These are phyloP conservation scores for Chrysogorgia sp. DNA, from an alignment of 92 coral and sea anemone genomes.

Conservation along the genomic window DNA sequence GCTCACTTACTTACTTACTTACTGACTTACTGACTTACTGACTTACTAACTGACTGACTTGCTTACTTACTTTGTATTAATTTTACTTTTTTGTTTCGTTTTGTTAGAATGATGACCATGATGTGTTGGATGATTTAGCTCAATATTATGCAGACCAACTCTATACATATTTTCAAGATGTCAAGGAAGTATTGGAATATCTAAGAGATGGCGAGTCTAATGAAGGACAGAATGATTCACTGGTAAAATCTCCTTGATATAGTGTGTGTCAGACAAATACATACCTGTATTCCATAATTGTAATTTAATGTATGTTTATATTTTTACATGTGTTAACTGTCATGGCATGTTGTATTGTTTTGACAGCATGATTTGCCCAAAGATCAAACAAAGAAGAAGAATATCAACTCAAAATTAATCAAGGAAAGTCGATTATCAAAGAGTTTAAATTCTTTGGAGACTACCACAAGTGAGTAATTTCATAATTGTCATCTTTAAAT, in stretches of 20 bases:
- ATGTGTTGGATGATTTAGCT: slow-evolving; percentile 73
- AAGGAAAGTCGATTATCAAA: slow-evolving; percentile 26
- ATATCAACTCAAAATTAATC: not conserved
- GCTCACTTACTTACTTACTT: too few relatives aligned
- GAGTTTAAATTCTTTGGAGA: slow-evolving; percentile 33
- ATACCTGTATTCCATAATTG: not conserved
- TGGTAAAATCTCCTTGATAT: not conserved
- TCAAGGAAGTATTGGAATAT: slow-evolving; percentile 75
- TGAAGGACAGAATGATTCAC: not conserved
- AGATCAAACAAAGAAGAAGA: not conserved
- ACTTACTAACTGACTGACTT: too few relatives aligned
- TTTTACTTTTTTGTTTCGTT: not conserved
- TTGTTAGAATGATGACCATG: slow-evolving; percentile 79
- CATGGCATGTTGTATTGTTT: not conserved
- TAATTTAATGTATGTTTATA: too few relatives aligned
- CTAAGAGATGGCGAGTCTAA: slow-evolving; percentile 73
- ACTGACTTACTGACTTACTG: too few relatives aligned
- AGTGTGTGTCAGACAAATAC: not conserved
- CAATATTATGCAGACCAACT: slow-evolving; percentile 89
- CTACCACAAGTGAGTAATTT: slow-evolving; percentile 2
- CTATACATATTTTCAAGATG: slow-evolving; percentile 84
- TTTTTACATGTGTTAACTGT: not conserved
- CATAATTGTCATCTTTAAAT: not conserved
- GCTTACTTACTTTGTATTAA: too few relatives aligned
- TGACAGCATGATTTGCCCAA: slow-evolving; percentile 1